Evolutionary conservation across 2,113 vertebrate species (phyloP).

Genomic region (Sakesphorus luctuosus): DNA sequence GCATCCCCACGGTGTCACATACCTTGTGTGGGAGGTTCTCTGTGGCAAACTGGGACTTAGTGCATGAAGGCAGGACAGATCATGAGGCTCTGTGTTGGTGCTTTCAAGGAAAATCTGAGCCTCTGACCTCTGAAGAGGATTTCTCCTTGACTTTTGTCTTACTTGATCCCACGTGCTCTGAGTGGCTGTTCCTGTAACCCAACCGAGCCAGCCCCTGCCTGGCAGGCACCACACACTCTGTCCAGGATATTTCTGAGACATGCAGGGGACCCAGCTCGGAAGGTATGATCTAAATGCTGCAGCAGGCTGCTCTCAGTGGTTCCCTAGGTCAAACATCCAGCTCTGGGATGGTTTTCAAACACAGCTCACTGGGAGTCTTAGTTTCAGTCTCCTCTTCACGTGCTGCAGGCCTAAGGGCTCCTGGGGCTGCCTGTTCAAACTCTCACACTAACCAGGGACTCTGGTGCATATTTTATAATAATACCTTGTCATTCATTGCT

Average conservation of each 20-base stretch:
- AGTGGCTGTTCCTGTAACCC: not conserved
- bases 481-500: not conserved
- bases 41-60: not conserved
- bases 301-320: not conserved
- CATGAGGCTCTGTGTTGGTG: not conserved
- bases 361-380: not conserved
- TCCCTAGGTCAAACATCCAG: not conserved
- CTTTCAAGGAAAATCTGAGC: not conserved
- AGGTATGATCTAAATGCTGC: not conserved
- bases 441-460: not conserved
- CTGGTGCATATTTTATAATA: not conserved
- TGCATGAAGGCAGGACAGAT: too few species aligned
- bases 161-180: not conserved
- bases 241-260: not conserved
- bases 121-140: not conserved
- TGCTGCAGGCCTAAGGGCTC: not conserved
- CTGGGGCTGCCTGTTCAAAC: not conserved
- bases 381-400: fast-evolving
- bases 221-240: not conserved
- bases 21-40: not conserved
- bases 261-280: not conserved
- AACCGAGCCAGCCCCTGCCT: not conserved
- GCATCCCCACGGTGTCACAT: fast-evolving
- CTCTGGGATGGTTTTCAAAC: not conserved
- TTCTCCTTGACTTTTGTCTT: not conserved